A percentile compares a stretch with the other conserved stretches of the same genome.
These are phyloP conservation scores for Athene noctua DNA, from an alignment of 2,113 vertebrate species.

Conservation along the genomic window DNA sequence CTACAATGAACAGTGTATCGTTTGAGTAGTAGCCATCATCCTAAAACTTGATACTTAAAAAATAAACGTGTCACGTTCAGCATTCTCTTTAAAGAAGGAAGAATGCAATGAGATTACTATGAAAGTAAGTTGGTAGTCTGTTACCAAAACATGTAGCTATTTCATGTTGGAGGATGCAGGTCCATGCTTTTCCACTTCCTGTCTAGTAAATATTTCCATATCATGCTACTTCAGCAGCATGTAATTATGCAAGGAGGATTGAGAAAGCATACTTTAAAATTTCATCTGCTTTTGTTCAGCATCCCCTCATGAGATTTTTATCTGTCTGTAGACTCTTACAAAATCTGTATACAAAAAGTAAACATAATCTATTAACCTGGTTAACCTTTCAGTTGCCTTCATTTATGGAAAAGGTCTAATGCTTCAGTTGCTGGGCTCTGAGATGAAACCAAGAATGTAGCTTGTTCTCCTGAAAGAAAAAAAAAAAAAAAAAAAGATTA, in stretches of 20 bases:
- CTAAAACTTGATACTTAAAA: background rate
- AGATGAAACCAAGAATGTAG: background rate
- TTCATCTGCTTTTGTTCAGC: background rate
- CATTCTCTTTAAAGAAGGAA: background rate
- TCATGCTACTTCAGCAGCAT: background rate
- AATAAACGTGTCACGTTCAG: background rate
- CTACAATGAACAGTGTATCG: background rate
- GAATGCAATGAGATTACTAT: background rate
- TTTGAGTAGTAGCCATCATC: background rate
- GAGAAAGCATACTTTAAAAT: background rate
- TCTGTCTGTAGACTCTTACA: background rate
- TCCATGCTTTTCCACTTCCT: background rate
- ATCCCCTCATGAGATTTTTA: background rate
- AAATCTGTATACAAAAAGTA: background rate
- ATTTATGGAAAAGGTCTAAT: background rate
- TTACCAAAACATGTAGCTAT: background rate
- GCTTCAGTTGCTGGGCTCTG: background rate
- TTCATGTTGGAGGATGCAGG: background rate
- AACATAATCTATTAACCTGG: fast-evolving
- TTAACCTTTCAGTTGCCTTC: background rate
- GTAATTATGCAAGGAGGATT: background rate
- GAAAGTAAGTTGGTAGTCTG: background rate
- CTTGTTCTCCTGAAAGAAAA: background rate
- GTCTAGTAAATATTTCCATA: background rate
- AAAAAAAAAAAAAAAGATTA: background rate